Base-by-base conservation (phyloP, 2,113 vertebrate genomes). In the Oxyruncus cristatus region DNA sequence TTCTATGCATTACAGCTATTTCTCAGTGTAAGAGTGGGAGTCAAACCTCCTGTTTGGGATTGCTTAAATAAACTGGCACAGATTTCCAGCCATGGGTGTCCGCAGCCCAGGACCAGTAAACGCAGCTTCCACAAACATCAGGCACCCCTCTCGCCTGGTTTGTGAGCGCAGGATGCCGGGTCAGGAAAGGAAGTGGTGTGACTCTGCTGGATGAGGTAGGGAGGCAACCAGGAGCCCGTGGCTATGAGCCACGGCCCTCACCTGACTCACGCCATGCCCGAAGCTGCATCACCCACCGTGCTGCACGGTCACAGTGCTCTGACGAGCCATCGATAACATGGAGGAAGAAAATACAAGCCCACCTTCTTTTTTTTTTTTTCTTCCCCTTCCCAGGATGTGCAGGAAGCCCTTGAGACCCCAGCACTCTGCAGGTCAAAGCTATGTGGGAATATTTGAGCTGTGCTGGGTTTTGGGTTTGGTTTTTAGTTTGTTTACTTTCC, bases 281-380 rank as follows among this genome's bases (percentile, higher is more conserved):
- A 56, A 56, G 52, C 15, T 4, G 4, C 59, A 50, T 17, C 49
- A 16, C n/a, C 33, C 44, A 26, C 53, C 5, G 4, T 4, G 52
- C 73, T n/a, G 42, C 1, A 2, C 1, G 32, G n/a, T 12, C 77
- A 47, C 41, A 24, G 47, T 0, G 47, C 88, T 62, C 82, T 27
- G 68, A 44, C 0, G 0, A n/a, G 32, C n/a, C 66, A 21, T 11
- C 49, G 61, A 37, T 42, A 44, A 20, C 1, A 26, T 0, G 7
- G 37, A 21, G 26, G 35, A 56, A 84, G 50, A 87, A 92, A 92
- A 86, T 8, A 6, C 22, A 73, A 81, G 12, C 33, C 73, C 63
- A 66, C 22, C 15, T 70, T 79, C 18, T 11, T 4, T 41, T 16
- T 32, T 59, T 62, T n/a, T 32, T 42, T 37, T 59, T 62, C 30